Base-by-base conservation (phyloP, 1,140 invertebrate genomes). In the Ceratina calcarata region DNA sequence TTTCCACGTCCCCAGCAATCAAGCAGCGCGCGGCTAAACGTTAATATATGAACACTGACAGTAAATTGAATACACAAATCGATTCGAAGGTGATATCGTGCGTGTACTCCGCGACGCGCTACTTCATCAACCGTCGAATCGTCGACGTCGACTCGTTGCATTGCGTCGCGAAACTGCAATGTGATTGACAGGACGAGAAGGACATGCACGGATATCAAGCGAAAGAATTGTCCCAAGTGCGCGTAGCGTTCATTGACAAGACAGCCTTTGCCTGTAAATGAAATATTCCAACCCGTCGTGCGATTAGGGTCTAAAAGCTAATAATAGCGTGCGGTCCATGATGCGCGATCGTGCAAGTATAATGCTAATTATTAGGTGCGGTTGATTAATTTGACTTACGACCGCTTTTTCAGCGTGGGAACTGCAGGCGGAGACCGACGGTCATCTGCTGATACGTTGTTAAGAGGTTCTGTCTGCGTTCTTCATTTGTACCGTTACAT, bases 61-160 rank as follows among this genome's bases (percentile, higher is more conserved):
- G 77, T 70, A 87, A 88, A 88, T 88, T 89, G 86, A 89, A 89
- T 89, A 82, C 78, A 61, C 64, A 73, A 82, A 80, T 86, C 85
- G 86, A 87, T 88, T 79, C 74, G 49, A 60, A 61, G 75, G 53
- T 68, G 80, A 82, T 87, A 58, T 58, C 64, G 51, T 82, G 72
- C 60, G 67, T 71, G 72, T 78, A 53, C 53, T 45, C 58, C 22
- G 27, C 58, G 60, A 83, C 70, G 55, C 24, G 72, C 64, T 51
- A 65, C 74, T 86, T 71, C 60, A 81, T 87, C 86, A 74, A 78
- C 16, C 58, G 62, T 58, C 84, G 82, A 84, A 80, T 86, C 82
- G 81, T 84, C 86, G 75, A 80, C 37, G 37, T 45, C 37, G 37
- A 45, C 78, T 57, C 53, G 53, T 70, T 57, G 22, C 22, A 3